Base-by-base conservation (phyloP, 2,797 vertebrate species). In the Xenopus petersii region DNA sequence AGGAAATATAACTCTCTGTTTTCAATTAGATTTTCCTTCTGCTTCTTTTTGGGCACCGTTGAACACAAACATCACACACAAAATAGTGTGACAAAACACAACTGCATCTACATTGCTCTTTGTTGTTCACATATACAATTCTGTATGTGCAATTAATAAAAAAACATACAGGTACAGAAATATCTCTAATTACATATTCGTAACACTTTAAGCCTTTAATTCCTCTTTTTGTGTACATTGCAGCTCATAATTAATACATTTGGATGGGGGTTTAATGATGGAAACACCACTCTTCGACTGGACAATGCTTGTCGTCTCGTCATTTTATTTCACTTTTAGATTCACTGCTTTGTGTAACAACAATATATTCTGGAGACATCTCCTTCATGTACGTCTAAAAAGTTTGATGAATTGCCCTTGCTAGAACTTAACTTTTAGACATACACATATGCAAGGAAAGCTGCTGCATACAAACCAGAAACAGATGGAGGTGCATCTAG, bases 361-460 rank as follows among this genome's bases (percentile, higher is more conserved):
- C 47, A 67, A 67, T 67, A 67, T 49, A 67, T 67, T 67, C 64
- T 17, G 21, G 21, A 67, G 46, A 49, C 51, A 51, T 67, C 64
- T 26, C 64, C 64, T 67, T 67, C 15, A 51, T 51, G 47, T 49
- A 51, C 21, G 21, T 47, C 30, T 65, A 15, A 67, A 26, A 21
- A 51, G 47, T 54, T 67, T 51, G 64, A 67, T 67, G 5, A 67
- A 67, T 51, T 12, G 64, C 26, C 16, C 21, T 9, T 12, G 62
- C 62, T 17, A 60, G 58, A 64, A 16, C 64, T 15, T 42, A 51
- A 36, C 51, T 21, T 67, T 51, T 21, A 21, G 1, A 21, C 3
- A 51, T 21, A 67, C 47, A 51, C 26, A 67, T 5, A 26, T 12
- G 48, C n/a, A 51, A 17, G 21, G 47, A 30, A 26, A 49, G 49